These are phyloP conservation scores for Drosophila phalerata DNA, from an alignment of 2,888 invertebrate species.

Conservation along the genomic window DNA sequence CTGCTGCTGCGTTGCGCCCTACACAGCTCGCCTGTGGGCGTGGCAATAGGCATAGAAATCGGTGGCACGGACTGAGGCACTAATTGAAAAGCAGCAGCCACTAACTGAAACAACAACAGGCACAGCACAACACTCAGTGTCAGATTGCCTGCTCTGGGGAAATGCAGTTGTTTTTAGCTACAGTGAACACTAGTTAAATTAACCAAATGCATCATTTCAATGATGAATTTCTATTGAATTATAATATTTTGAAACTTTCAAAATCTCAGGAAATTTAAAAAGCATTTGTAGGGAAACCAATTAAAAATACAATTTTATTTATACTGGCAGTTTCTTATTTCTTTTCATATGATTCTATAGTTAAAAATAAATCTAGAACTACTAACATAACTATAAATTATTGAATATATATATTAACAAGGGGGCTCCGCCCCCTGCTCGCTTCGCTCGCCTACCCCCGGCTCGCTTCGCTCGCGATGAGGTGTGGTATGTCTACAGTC, in stretches of 20 bases:
- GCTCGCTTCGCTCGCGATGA: no score
- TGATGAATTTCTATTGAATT: neutral
- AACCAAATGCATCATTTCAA: neutral
- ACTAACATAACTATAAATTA: no score
- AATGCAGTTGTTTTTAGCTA: slow-evolving; percentile 53
- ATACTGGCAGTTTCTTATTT: no score
- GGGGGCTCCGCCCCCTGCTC: no score
- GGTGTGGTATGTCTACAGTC: no score
- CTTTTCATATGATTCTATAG: no score
- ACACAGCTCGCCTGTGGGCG: slow-evolving; percentile 36
- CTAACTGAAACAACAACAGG: slow-evolving; percentile 55
- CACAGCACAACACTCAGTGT: slow-evolving; percentile 26
- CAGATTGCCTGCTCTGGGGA: slow-evolving; percentile 35
- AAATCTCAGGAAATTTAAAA: neutral
- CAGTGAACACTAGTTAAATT: slow-evolving; percentile 34
- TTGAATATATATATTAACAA: no score
- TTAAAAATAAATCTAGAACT: no score
- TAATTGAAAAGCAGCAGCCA: slow-evolving; percentile 78
- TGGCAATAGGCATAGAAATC: slow-evolving; percentile 70
- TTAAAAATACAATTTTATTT: no score
- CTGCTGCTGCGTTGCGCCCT: slow-evolving; percentile 23
- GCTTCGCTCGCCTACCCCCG: no score
- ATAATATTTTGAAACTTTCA: neutral
- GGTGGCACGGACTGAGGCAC: slow-evolving; percentile 56
- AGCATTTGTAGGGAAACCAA: neutral